Evolutionary conservation across 2,797 vertebrate species (phyloP).

Genomic region (Eidolon dupreanum): DNA sequence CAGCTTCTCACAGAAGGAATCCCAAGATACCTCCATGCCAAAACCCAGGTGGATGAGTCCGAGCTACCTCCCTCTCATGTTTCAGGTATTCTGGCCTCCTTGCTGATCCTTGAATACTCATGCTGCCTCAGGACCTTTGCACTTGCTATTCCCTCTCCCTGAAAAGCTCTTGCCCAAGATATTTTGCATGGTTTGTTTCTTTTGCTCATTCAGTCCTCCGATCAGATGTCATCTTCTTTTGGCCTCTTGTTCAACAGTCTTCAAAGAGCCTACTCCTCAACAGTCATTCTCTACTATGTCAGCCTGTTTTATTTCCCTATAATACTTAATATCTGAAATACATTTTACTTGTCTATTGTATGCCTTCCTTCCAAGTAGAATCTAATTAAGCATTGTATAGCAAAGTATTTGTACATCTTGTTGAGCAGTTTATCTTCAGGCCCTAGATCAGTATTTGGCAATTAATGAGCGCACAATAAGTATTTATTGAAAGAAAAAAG

Average conservation of each 20-base stretch:
- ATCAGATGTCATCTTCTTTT: not conserved
- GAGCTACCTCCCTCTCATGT: not conserved
- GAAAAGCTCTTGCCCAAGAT: not conserved
- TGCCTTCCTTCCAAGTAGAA: not conserved
- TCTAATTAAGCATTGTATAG: not conserved
- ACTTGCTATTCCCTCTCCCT: not conserved
- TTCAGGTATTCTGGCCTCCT: not conserved
- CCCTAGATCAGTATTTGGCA: not conserved
- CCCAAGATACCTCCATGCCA: not conserved
- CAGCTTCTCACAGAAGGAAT: not conserved
- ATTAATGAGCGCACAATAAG: not conserved
- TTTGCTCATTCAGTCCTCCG: not conserved
- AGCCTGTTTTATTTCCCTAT: not conserved
- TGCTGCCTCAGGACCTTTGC: not conserved
- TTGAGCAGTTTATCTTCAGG: not conserved
- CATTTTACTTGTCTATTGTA: not conserved
- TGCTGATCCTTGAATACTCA: not conserved
- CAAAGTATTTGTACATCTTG: not conserved
- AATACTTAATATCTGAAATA: conserved; percentile 2
- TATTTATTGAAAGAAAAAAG: not conserved
- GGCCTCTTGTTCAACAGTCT: not conserved
- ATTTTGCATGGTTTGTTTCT: not conserved
- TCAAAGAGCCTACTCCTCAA: not conserved
- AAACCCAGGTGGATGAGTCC: not conserved
- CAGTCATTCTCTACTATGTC: not conserved